Base-by-base conservation (phyloP, 2,888 invertebrate species). In the Meta bourneti region DNA sequence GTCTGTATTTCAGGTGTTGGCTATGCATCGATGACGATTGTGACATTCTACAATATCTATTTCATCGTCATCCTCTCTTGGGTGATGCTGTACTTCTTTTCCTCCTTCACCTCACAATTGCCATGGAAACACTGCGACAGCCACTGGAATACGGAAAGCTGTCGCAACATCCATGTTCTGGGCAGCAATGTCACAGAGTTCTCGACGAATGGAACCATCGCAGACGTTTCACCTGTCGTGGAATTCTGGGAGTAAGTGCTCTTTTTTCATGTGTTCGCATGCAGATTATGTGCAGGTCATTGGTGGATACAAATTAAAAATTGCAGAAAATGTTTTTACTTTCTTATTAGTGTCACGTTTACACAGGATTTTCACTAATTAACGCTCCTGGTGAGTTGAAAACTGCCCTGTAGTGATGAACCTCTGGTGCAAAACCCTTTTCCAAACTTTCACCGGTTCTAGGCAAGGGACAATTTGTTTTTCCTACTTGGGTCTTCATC, bases 61-160 rank as follows among this genome's bases (percentile, higher is more conserved):
- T 93, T 93, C 79, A 93, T 93, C 51, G 92, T 93, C 0, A 89
- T 93, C 19, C 93, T 93, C 7, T 81, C 93, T 6, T 93, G 93
- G 93, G 93, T 93, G 8, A 78, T 93, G n/a, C 86, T 93, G 61
- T 93, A 93, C 74, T 88, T 93, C n/a, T 83, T 95, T 91, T 94
- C 94, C 13, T 95, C 95, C 4, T 94, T 95, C 93, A 93, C 94
- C 7, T 78, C 93, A 0, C 94, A 94, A 34, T 94, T 95, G 6
- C 95, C 95, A 0, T 95, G 95, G 95, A 94, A 94, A 54, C 93
- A 90, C 34, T 95, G 95, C 93, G 94, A 94, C 89, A 94, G 95
- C 85, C 89, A 93, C 0, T 95, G 95, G 95, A 95, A 95, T 93
- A 95, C 95, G 69, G 95, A 95, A 7, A 94, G 94, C 85, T 95